A percentile compares a stretch with the other conserved stretches of the same genome.
Conservation (phyloP, 2,888 invertebrate species). For the Tetranychus truncatus region DNA sequence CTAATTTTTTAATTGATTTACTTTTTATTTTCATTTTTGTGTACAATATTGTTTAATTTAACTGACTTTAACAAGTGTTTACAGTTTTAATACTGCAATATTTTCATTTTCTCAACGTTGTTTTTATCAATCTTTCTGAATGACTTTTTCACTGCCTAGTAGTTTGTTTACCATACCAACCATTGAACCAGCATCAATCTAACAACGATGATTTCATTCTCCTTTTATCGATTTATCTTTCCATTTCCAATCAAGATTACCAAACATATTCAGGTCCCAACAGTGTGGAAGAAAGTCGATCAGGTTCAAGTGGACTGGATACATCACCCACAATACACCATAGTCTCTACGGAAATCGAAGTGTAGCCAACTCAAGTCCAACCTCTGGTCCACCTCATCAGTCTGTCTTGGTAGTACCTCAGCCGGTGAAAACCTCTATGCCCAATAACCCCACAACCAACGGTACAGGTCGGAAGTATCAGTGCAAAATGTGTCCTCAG, state of each 20-base stretch:
- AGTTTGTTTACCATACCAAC: not conserved
- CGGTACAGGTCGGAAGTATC: slow-evolving; percentile 53
- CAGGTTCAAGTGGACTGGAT: slow-evolving; percentile 23
- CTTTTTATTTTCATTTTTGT: too few species aligned
- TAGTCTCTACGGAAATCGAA: slow-evolving; percentile 27
- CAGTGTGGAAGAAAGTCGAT: slow-evolving; percentile 24
- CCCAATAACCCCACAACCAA: slow-evolving; percentile 36
- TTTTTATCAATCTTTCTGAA: not conserved
- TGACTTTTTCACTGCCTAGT: not conserved
- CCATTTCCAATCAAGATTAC: not conserved
- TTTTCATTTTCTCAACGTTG: not conserved
- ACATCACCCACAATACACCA: slow-evolving; percentile 24
- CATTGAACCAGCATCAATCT: not conserved
- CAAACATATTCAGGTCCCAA: slow-evolving; percentile 22
- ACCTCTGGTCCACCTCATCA: slow-evolving; percentile 34
- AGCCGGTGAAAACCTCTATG: slow-evolving; percentile 52
- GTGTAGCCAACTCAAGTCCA: slow-evolving; percentile 36
- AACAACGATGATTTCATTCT: slow-evolving; percentile 2
- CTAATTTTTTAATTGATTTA: too few species aligned
- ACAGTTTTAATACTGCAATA: too few species aligned
- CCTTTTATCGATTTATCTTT: slow-evolving; percentile 6
- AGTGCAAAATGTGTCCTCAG: slow-evolving; percentile 94
- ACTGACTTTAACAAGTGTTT: too few species aligned
- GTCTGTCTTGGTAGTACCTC: slow-evolving; percentile 61
- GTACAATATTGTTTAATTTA: too few species aligned